Percentiles rank a stretch among this genome's conserved stretches.
phyloP scores from a whole-genome alignment of 1,140 invertebrate species.

The Gonioctena quinquepunctata region DNA sequence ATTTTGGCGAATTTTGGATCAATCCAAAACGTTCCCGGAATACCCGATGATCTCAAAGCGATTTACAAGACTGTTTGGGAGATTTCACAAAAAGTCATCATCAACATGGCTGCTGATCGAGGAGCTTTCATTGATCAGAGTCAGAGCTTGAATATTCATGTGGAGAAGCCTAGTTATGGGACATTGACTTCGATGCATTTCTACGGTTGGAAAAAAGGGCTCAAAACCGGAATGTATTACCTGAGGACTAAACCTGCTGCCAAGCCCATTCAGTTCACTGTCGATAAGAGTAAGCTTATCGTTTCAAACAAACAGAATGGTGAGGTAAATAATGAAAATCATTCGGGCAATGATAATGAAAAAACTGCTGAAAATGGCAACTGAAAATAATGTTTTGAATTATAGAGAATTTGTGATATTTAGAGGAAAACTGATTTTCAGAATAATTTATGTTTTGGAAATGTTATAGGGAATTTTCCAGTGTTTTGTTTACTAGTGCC shows the following conservation, averaged over 20 bases:
- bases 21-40: conserved; percentile 86
- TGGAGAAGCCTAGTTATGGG: conserved; percentile 90
- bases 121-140: conserved; percentile 99
- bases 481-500: too few species aligned
- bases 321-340: too few species aligned
- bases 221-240: conserved; percentile 99
- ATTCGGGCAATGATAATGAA: too few species aligned
- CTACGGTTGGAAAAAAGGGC: conserved; percentile 93
- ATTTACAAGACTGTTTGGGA: conserved; percentile 99
- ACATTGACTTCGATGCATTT: conserved; percentile 98
- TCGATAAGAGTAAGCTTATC: conserved; percentile 84
- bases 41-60: conserved; percentile 87
- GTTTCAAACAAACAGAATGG: conserved; percentile 46
- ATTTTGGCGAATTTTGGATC: conserved; percentile 93
- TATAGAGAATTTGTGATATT: too few species aligned
- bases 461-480: too few species aligned
- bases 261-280: conserved; percentile 97
- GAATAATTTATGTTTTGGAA: too few species aligned
- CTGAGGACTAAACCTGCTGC: conserved; percentile 95
- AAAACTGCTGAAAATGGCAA: too few species aligned
- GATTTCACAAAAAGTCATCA: conserved; percentile 90
- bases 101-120: conserved; percentile 97
- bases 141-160: conserved; percentile 96
- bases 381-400: too few species aligned
- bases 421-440: too few species aligned